Conservation (phyloP, 2,113 vertebrate species). For the Ictidomys tridecemlineatus region DNA sequence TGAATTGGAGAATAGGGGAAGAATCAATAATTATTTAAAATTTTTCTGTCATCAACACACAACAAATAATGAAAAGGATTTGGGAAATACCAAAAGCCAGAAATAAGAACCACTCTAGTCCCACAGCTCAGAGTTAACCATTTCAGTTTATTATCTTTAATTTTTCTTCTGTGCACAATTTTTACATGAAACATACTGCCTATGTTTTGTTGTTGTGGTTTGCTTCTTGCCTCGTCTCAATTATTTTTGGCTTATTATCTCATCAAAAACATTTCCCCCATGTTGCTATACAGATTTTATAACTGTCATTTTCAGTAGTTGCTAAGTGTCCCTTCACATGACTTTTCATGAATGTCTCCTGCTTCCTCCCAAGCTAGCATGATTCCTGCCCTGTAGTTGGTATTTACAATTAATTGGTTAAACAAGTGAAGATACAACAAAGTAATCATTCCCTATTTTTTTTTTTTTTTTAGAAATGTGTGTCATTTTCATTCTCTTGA, state of each 20-base stretch:
- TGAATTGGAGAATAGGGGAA: constrained; percentile 29
- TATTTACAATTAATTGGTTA: constrained; percentile 59
- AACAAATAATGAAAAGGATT: constrained; percentile 2
- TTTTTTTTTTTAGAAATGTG: not conserved
- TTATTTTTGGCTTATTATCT: not conserved
- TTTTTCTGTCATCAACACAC: not conserved
- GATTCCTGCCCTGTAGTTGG: not conserved
- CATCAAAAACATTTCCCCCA: constrained; percentile 16
- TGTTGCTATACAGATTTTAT: not conserved
- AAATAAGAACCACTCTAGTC: not conserved
- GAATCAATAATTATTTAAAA: not conserved
- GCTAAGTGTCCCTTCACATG: constrained; percentile 1
- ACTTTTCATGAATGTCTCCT: not conserved
- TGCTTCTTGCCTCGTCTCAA: not conserved
- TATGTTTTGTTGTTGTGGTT: no score
- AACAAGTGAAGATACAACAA: constrained; percentile 48
- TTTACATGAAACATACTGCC: not conserved
- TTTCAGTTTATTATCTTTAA: not conserved
- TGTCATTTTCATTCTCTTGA: constrained; percentile 57
- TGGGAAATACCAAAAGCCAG: not conserved
- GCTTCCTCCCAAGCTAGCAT: not conserved
- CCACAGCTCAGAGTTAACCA: not conserved
- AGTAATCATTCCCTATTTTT: constrained; percentile 25
- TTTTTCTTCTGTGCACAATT: not conserved
- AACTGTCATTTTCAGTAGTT: constrained; percentile 24